Conservation (phyloP, 1,140 invertebrate species). For the Branchinecta lindahli region DNA sequence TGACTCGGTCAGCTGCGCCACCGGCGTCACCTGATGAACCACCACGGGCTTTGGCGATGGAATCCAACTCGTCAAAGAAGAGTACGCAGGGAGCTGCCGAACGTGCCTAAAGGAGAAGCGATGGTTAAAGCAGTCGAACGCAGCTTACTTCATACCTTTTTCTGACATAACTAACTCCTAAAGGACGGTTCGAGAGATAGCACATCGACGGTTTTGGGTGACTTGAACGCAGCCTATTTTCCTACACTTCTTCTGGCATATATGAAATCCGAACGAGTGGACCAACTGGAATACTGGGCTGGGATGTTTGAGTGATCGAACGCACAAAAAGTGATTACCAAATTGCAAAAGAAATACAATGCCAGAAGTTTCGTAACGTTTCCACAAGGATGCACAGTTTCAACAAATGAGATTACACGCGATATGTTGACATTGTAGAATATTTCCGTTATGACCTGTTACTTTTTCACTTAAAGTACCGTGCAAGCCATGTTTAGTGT, state of each 20-base stretch:
- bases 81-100: conserved; percentile 98
- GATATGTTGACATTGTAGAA: too few relatives aligned
- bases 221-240: background rate
- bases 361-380: too few relatives aligned
- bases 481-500: too few relatives aligned
- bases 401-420: too few relatives aligned
- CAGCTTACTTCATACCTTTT: conserved; percentile 17
- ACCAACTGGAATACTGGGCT: too few relatives aligned
- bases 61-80: conserved; percentile 99
- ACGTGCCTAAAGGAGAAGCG: conserved; percentile 49
- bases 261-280: too few relatives aligned
- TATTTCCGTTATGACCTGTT: too few relatives aligned
- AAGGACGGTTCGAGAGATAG: background rate
- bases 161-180: background rate
- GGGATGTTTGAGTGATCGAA: too few relatives aligned
- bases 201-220: background rate
- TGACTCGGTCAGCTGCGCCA: conserved; percentile 95
- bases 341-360: too few relatives aligned
- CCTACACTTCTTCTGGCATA: background rate
- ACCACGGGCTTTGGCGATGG: conserved; percentile 96
- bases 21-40: conserved; percentile 94
- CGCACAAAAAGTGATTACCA: too few relatives aligned
- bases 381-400: too few relatives aligned
- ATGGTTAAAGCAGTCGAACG: background rate
- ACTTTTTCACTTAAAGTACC: too few relatives aligned